Evolutionary conservation across 2,888 invertebrate genomes (phyloP), one percentile per base, ranked within the genome.

Genomic region (Aleiodes alternator): DNA sequence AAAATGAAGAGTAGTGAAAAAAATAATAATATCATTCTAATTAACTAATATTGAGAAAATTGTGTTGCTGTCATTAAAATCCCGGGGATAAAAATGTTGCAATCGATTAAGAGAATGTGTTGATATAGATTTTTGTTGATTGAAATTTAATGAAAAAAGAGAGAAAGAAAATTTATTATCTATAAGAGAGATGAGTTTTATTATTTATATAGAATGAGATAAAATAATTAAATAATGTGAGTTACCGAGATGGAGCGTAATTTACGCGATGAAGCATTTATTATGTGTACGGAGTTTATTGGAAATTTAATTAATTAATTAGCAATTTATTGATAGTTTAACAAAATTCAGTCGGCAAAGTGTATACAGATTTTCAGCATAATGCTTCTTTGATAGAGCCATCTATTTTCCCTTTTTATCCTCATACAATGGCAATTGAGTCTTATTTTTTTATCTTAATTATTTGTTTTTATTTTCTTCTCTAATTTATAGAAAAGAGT

Each of bases 171-270:
- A 43, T 43, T 43, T 43, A 43, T 43, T 43, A 43, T 11, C 7
- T 43, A 38, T 61, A 48, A 64, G 16, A 64, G 16, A 64, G 7
- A 11, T 64, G 61, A 61, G 61, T 38, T 61, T 61, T 61, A 14
- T 38, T 48, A 48, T 64, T 64, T 64, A 64, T 64, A 43, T 43
- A 8, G 61, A 64, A 64, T 16, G 34, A 34, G 34, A 34, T 23
- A 23, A 34, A 6, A 34, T 34, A 34, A 34, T 14, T 16, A 61
- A 61, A 14, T 31, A 7, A 64, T 23, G 23, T 56, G 56, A 64
- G 64, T 64, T 64, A 64, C 64, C 64, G 64, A 64, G 64, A 64
- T 64, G 64, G 48, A 64, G 48, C 64, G 64, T 64, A 64, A 64
- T 64, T 12, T 38, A 59, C 34, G 31, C 48, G 64, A 64, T 43